Base-by-base conservation (phyloP, 2,888 invertebrate species). In the Cecidostiba fungosa region DNA sequence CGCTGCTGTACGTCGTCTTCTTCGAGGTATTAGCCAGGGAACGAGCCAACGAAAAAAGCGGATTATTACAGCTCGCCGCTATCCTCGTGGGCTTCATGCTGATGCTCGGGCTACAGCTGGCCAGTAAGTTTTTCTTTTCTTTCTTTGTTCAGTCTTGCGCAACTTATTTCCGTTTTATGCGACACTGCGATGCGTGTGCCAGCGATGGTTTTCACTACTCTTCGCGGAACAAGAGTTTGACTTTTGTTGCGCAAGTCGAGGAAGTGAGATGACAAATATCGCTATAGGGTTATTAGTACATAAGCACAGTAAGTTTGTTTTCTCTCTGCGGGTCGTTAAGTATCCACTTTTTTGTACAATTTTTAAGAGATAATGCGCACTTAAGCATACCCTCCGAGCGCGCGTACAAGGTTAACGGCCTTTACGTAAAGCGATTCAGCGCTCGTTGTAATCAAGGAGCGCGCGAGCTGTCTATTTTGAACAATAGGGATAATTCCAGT, bases 1-100 rank as follows among this genome's bases (percentile, higher is more conserved):
- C 97, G 0, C 95, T 97, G 78, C 93, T 97, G 19, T 97, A 97
- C 93, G 96, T 97, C 19, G 97, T 97, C 1, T 97, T 97, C 93
- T 97, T 97, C 93, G 97, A 97, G 93, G 96, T 97, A n/a, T 94
- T 97, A 23, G 96, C 96, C 8, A 94, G 96, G 86, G 97, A 97
- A 89, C 94, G 95, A 36, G 94, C 94, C 86, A 95, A 95, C 90
- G 93, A 94, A 59, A 95, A 95, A 89, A 94, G 94, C 85, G 95
- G 95, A 19, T 91, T 95, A 59, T 93, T 94, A 85, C 95, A 95
- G 89, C 91, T 95, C 29, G 89, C 94, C 4, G 94, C 95, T 50
- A 95, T 95, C 87, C 91, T 95, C 86, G 91, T 94, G 26, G 95
- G 95, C 79, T 95, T 95, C 90, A 91, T 93, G 88, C 93, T 95